These are phyloP conservation scores for Sesia apiformis DNA, from an alignment of 2,888 invertebrate genomes.

Conservation along the genomic window DNA sequence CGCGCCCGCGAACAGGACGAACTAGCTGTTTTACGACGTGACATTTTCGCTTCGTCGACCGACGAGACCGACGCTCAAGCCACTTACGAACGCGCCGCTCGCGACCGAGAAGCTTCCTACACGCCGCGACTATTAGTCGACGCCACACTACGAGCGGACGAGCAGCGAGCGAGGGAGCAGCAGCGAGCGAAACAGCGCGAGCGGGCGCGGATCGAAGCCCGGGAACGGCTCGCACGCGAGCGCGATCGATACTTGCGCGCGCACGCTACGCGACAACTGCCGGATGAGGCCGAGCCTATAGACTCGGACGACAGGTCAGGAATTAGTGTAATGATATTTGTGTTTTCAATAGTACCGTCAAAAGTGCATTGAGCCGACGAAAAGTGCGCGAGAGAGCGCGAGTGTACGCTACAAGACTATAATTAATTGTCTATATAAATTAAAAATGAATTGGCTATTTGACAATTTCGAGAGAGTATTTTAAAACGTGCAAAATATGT, in stretches of 20 bases:
- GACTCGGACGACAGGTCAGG: conserved; percentile 77
- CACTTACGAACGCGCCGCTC: conserved; percentile 39
- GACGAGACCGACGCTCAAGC: conserved; percentile 70
- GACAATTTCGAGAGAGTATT: too few species aligned
- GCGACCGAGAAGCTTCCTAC: conserved; percentile 87
- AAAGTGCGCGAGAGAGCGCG: too few species aligned
- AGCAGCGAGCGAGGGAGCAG: conserved; percentile 75
- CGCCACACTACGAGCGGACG: conserved; percentile 76
- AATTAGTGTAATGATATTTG: too few species aligned
- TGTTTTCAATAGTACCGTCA: too few species aligned
- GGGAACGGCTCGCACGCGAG: conserved; percentile 33
- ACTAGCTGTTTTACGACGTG: conserved; percentile 86
- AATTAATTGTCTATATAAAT: too few species aligned
- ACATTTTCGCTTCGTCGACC: conserved; percentile 78
- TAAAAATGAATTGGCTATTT: too few species aligned
- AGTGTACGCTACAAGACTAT: too few species aligned
- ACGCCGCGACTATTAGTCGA: conserved; percentile 87
- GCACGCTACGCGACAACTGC: conserved; percentile 76
- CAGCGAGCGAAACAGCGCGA: conserved; percentile 66
- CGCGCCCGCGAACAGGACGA: conserved; percentile 91
- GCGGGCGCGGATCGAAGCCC: conserved; percentile 25
- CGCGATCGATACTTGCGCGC: conserved; percentile 68
- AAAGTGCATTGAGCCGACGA: too few species aligned
- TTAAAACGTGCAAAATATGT: too few species aligned
- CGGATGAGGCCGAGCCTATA: conserved; percentile 82